Conservation (phyloP, 2,888 invertebrate genomes). For the Alentia gelatinosa region DNA sequence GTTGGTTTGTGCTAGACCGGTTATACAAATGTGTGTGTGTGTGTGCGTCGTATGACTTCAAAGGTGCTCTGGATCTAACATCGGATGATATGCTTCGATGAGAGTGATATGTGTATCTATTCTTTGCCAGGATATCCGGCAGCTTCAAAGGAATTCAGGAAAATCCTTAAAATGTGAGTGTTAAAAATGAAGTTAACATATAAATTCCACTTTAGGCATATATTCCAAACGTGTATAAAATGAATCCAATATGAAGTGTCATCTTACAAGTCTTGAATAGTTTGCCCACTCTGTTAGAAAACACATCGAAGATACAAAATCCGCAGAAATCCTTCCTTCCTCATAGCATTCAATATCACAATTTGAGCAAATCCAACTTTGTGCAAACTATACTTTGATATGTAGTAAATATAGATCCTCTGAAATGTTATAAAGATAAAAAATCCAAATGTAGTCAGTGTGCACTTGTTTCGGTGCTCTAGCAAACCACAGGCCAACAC, state of each 20-base stretch:
- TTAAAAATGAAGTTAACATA: neutral
- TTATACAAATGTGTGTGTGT: neutral
- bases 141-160: conserved; percentile 20
- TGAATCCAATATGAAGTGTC: neutral
- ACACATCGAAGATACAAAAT: conserved; percentile 14
- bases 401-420: conserved; percentile 32
- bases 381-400: conserved; percentile 34
- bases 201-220: neutral
- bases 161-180: neutral
- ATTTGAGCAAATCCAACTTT: conserved; percentile 24
- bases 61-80: neutral
- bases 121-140: neutral
- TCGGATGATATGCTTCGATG: neutral
- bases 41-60: neutral
- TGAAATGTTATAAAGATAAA: neutral
- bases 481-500: neutral
- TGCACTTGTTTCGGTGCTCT: neutral
- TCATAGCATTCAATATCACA: conserved; percentile 20
- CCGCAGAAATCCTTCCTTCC: neutral
- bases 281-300: conserved; percentile 3
- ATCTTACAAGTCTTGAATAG: neutral
- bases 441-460: neutral
- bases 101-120: neutral
- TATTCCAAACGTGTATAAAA: neutral
- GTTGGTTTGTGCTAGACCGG: neutral